Base-by-base conservation (phyloP, 2,113 vertebrate genomes). In the Bubo blakistoni region DNA sequence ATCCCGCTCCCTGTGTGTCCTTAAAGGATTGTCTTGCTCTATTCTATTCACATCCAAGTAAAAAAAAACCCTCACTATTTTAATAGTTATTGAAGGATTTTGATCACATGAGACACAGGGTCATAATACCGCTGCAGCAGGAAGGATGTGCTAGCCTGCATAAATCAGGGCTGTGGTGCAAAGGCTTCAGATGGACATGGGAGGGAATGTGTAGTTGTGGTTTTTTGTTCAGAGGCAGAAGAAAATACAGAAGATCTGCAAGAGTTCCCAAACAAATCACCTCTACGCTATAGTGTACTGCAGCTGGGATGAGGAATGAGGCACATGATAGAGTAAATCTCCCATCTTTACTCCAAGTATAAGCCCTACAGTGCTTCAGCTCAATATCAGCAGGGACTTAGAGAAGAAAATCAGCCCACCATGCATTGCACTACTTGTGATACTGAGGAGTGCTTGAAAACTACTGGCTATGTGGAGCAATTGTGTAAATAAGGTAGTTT, bases 61-160 rank as follows among this genome's bases (percentile, higher is more conserved):
- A 25, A 40, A 40, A 40, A 52, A 11, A 44, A 8, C 8, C 44
- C 14, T 16, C 19, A 65, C 13, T 55, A 58, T 61, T 81, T 61
- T 44, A 47, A 30, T 17, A 59, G 7, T 40, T 54, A 22, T 22
- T 40, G 54, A 54, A 67, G 16, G 52, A 46, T 61, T 59, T 73
- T 65, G 29, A 30, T 80, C 20, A 19, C 20, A 40, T 40, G 34
- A 66, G 46, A 21, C 38, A 40, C 16, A 66, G 18, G 8, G 10
- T 38, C 10, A 16, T 17, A n/a, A 26, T 17, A 59, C 25, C 2
- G 0, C 32, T 1, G 0, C 36, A 38, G 19, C 15, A 49, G 27
- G 44, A 29, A 58, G 24, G 19, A 46, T 10, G 20, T 19, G 11
- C 25, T 51, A 26, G 16, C n/a, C 44, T 29, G 3, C 5, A 27